phyloP scores from a whole-genome alignment of 2,888 invertebrate species.

The Masnerella sp. region DNA sequence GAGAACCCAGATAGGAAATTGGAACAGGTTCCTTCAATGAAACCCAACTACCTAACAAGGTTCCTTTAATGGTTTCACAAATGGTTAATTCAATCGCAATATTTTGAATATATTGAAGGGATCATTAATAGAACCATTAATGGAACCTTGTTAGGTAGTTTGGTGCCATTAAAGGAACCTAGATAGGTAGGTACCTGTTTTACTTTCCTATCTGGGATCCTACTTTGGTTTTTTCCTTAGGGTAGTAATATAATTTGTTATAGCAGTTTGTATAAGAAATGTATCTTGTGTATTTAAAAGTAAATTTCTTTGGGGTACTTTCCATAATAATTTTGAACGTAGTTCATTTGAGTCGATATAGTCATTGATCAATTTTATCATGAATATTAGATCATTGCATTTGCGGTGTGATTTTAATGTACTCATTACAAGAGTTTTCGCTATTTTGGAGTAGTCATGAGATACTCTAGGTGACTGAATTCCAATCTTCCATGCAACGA shows the following conservation, averaged over 20 bases:
- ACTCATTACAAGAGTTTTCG: neutral
- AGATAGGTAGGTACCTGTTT: too few species aligned
- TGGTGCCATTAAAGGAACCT: too few species aligned
- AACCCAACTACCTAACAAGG: too few species aligned
- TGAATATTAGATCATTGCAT: neutral
- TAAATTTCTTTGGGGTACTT: neutral
- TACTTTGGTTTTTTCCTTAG: too few species aligned
- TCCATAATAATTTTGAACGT: neutral
- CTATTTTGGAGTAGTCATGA: neutral
- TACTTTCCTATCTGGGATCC: too few species aligned
- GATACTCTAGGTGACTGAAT: slow-evolving; percentile 3
- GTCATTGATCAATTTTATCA: neutral
- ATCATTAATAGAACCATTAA: too few species aligned
- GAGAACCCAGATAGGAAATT: too few species aligned
- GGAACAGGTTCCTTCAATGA: too few species aligned
- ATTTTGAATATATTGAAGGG: too few species aligned
- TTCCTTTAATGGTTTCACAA: too few species aligned
- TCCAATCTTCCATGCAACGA: neutral
- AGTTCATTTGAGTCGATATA: neutral
- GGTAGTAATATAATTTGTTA: neutral
- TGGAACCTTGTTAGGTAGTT: too few species aligned
- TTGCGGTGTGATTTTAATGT: neutral
- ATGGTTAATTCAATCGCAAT: too few species aligned
- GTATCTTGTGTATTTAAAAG: neutral
- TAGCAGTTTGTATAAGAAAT: neutral